phyloP scores from a whole-genome alignment of 2,113 vertebrate species.

The Crotalus viridis region DNA sequence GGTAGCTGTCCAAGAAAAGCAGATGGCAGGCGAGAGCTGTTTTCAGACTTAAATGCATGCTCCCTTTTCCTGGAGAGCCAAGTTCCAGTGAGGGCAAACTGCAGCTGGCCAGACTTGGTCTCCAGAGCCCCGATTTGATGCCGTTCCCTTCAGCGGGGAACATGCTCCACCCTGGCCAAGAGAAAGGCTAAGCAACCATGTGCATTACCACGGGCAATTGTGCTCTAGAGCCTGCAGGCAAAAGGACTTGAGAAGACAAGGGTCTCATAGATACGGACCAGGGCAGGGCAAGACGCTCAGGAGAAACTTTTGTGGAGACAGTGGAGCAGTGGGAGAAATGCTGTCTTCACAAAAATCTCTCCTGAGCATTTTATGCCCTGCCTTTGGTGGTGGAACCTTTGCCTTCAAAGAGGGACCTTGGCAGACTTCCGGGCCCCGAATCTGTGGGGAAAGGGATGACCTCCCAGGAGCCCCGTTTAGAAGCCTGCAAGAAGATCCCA shows the following conservation, averaged over 20 bases:
- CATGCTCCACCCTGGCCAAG: neutral
- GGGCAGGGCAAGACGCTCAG: neutral
- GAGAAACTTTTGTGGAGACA: neutral
- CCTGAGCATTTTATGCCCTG: neutral
- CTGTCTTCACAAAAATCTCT: neutral
- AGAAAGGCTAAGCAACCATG: neutral
- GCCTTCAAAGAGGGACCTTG: neutral
- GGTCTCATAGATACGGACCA: neutral
- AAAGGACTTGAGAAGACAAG: neutral
- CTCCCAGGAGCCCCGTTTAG: neutral
- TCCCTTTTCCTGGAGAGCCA: conserved; percentile 7
- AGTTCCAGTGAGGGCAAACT: neutral
- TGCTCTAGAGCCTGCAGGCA: neutral
- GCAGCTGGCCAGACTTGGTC: conserved; percentile 31
- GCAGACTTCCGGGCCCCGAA: neutral
- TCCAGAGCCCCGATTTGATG: neutral
- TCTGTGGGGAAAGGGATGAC: neutral
- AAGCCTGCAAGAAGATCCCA: neutral
- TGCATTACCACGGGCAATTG: neutral
- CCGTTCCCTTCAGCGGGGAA: neutral
- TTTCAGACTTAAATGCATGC: conserved; percentile 9
- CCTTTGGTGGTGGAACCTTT: neutral
- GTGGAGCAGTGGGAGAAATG: neutral
- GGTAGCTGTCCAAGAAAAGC: conserved; percentile 52
- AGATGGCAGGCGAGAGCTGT: conserved; percentile 20